Percentiles rank a stretch among this genome's conserved stretches.
These are phyloP conservation scores for Diabrotica balteata DNA, from an alignment of 2,888 invertebrate genomes.

Conservation along the genomic window DNA sequence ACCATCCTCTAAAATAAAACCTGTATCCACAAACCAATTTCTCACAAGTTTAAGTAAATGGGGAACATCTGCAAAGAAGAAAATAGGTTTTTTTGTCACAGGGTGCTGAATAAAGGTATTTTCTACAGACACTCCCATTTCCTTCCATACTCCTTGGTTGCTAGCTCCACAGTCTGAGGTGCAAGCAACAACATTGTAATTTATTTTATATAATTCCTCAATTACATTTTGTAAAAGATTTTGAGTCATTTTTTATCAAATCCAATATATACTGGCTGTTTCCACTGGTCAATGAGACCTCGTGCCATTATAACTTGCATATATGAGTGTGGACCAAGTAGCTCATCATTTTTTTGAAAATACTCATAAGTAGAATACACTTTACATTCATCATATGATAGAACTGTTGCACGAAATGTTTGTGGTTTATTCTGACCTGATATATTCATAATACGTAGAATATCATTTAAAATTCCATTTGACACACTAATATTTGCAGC, in stretches of 20 bases:
- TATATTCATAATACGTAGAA: conserved; percentile 35
- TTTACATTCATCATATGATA: conserved; percentile 43
- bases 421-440: conserved; percentile 27
- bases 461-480: conserved; percentile 35
- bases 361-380: conserved; percentile 25
- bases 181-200: conserved; percentile 46
- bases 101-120: conserved; percentile 27
- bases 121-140: conserved; percentile 13
- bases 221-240: conserved; percentile 38
- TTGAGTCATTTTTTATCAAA: conserved; percentile 49
- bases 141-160: conserved; percentile 46
- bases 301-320: conserved; percentile 24
- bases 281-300: conserved; percentile 39
- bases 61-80: conserved; percentile 38
- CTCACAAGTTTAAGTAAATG: conserved; percentile 36
- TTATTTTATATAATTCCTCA: conserved; percentile 31
- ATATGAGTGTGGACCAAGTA: conserved; percentile 4
- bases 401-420: conserved; percentile 24
- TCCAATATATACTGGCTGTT: conserved; percentile 41
- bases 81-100: conserved; percentile 30
- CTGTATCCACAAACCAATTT: conserved; percentile 37
- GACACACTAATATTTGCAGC: conserved; percentile 37
- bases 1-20: not conserved
- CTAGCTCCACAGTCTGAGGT: conserved; percentile 45
- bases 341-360: conserved; percentile 11